Conservation (phyloP, 2,113 vertebrate species). For the Herpailurus yagouaroundi region DNA sequence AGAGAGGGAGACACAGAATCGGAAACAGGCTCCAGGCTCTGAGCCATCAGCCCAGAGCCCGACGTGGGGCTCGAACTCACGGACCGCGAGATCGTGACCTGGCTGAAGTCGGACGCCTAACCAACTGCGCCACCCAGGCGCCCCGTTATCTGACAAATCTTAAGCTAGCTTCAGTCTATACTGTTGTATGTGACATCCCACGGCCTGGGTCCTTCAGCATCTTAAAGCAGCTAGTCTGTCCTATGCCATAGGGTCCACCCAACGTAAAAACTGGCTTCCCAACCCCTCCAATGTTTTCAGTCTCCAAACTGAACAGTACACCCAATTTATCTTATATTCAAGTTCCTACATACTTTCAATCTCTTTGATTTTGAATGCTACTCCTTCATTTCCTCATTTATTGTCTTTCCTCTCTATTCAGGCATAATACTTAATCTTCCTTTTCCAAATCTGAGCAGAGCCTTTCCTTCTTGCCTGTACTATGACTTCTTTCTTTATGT, state of each 20-base stretch:
- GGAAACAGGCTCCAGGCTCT: too few relatives aligned
- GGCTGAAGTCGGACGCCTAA: too few relatives aligned
- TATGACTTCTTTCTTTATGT: not conserved
- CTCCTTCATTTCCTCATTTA: not conserved
- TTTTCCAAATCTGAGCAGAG: not conserved
- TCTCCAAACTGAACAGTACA: not conserved
- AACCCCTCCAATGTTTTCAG: not conserved
- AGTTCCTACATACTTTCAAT: not conserved
- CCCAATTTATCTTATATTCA: not conserved
- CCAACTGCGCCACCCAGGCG: too few relatives aligned
- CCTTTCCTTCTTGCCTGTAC: not conserved
- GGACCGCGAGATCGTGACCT: too few relatives aligned
- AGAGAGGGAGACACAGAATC: too few relatives aligned
- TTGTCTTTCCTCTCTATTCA: not conserved
- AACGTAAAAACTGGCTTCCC: not conserved
- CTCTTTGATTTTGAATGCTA: not conserved
- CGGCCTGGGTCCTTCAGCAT: not conserved
- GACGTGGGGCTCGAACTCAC: too few relatives aligned
- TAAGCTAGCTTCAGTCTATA: not conserved
- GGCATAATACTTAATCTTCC: not conserved
- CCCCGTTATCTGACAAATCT: too few relatives aligned
- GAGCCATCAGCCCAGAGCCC: too few relatives aligned
- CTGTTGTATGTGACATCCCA: not conserved
- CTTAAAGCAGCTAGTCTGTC: not conserved
- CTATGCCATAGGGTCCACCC: accelerated